Evolutionary conservation across 1,140 invertebrate species (phyloP), one percentile per base, ranked within the genome.

Genomic region (Radopholus similis): DNA sequence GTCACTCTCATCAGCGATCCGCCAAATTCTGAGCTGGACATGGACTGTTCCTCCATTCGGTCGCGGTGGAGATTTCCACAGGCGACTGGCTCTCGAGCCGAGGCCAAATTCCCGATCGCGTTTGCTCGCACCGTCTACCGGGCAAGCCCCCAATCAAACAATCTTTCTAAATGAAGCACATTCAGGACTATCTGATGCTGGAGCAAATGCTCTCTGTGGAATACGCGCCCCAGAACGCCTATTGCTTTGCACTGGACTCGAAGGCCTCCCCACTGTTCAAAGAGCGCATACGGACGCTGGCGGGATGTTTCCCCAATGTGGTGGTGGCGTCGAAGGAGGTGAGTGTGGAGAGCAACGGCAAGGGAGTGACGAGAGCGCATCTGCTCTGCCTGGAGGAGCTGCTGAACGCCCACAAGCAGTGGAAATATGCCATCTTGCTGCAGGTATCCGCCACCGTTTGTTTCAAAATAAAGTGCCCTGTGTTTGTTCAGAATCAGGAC

Each of bases 101-200:
- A 70, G 32, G 34, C 35, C 18, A 44, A 73, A 15, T 70, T 70
- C 60, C 68, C 68, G 8, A 5, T 70, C 11, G 68, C 70, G 30
- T 70, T 73, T 72, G 69, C 70, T 1, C 35, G 70, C 6, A 70
- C 44, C n/a, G 68, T 70, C n/a, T 70, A 37, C 44, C 71, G 26
- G 34, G 68, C 71, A 70, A 55, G 56, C 4, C n/a, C 38, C 21
- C 23, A 59, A 40, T 11, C 3, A 11, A 38, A 9, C 18, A 0
- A 3, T 5, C 6, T 0, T 18, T 15, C 15, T 56, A 8, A 5
- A 49, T 18, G 5, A 56, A 5, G 18, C 15, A 56, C 8, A 56
- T 71, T 71, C 42, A 73, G 72, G 72, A 75, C 57, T 73, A 75
- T 60, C 37, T 58, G 18, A 55, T 75, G 42, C 73, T 75, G 15